Percentiles rank a stretch among this genome's conserved stretches.
phyloP scores from a whole-genome alignment of 2,797 vertebrate genomes.

The Vireo griseus region DNA sequence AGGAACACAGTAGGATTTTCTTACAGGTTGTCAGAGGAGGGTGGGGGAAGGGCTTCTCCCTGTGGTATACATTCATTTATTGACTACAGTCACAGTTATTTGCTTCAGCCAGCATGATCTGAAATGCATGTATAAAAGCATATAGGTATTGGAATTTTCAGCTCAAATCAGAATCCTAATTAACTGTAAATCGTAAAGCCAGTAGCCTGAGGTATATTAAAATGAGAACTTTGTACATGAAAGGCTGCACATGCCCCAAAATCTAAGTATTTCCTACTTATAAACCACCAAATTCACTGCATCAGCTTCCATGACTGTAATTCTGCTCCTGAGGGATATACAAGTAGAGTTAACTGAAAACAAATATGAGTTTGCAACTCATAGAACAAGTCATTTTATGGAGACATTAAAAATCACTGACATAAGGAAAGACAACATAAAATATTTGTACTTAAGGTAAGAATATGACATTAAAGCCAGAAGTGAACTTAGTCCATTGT shows the following conservation, averaged over 20 bases:
- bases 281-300: slow-evolving; percentile 69
- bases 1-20: slow-evolving; percentile 66
- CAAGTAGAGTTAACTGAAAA: slow-evolving; percentile 71
- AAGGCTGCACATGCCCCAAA: slow-evolving; percentile 73
- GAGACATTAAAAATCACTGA: slow-evolving; percentile 62
- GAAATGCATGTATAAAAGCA: slow-evolving; percentile 75
- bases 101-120: slow-evolving; percentile 73
- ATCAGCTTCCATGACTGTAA: slow-evolving; percentile 71
- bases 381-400: slow-evolving; percentile 61
- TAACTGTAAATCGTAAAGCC: slow-evolving; percentile 77
- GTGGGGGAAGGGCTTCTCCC: slow-evolving; percentile 38
- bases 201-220: slow-evolving; percentile 77
- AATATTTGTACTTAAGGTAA: slow-evolving; percentile 64
- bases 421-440: slow-evolving; percentile 57
- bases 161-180: slow-evolving; percentile 79
- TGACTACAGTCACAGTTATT: slow-evolving; percentile 74
- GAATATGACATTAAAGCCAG: slow-evolving; percentile 54
- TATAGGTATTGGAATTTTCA: slow-evolving; percentile 73
- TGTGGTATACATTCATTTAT: slow-evolving; percentile 69
- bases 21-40: slow-evolving; percentile 67
- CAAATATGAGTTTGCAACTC: slow-evolving; percentile 69
- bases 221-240: slow-evolving; percentile 82
- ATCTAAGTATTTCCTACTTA: slow-evolving; percentile 74
- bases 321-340: slow-evolving; percentile 71
- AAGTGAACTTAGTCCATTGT: slow-evolving; percentile 52